Base-by-base conservation (phyloP, 2,797 vertebrate species). In the Epinephelus coioides region DNA sequence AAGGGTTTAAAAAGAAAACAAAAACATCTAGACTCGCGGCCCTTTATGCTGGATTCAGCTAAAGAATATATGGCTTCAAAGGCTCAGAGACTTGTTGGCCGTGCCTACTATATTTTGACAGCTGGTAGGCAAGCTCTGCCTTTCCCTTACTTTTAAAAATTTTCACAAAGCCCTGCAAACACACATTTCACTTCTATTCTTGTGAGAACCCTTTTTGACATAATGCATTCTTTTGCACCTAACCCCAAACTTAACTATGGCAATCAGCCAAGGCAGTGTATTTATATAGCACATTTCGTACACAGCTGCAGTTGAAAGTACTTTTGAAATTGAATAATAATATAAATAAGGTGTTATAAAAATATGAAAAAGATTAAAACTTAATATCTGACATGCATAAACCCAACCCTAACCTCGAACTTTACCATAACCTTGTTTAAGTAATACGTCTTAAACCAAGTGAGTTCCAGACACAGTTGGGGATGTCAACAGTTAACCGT, bases 51-150 rank as follows among this genome's bases (percentile, higher is more conserved):
- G 65, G 21, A 76, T 77, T 81, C 64, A 72, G 74, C 1, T 44
- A 47, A 79, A 79, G 34, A 60, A 57, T 74, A 59, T 46, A 2
- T 17, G 69, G 11, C 78, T 73, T 85, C 62, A 87, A 79, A 84
- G 81, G 66, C 59, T 50, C 66, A 46, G 43, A 82, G 66, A 54
- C 62, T 38, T 27, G 53, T 51, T 57, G 21, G 62, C 73, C 10
- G 6, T 51, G 51, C 66, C 25, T 19, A 55, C 78, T 54, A 6
- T 59, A 69, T 72, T 82, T 63, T 88, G 82, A 84, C 76, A 84
- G 84, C 76, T 75, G 34, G 47, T 69, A 30, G 71, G 51, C 18
- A 68, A 80, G 34, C 23, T 64, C 53, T 79, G 65, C 62, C 19
- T 79, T 66, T 78, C 15, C 69, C 56, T 81, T 51, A 23, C 46